phyloP scores from a whole-genome alignment of 2,797 vertebrate species.

The Steatocranus sp. region DNA sequence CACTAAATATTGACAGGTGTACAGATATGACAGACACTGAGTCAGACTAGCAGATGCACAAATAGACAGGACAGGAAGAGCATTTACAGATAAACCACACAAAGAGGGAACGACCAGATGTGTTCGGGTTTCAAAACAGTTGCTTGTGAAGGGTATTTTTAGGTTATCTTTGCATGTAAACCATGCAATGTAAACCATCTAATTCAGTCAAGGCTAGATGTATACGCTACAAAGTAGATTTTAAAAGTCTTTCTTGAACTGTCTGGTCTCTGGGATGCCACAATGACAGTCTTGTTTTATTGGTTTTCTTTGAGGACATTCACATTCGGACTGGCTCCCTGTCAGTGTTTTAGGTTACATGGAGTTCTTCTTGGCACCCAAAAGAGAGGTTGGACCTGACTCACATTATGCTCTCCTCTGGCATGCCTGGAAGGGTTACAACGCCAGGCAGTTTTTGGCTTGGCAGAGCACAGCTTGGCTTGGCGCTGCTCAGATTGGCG shows the following conservation, averaged over 20 bases:
- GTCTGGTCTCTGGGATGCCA: slow-evolving; percentile 62
- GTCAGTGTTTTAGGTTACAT: slow-evolving; percentile 70
- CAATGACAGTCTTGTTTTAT: slow-evolving; percentile 74
- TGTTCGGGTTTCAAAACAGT: slow-evolving; percentile 13
- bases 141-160: slow-evolving; percentile 38
- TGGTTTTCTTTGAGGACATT: slow-evolving; percentile 73
- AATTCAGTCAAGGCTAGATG: slow-evolving; percentile 45
- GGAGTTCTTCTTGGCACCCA: slow-evolving; percentile 73
- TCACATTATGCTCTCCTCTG: slow-evolving; percentile 54
- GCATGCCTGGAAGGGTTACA: slow-evolving; percentile 63
- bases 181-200: slow-evolving; percentile 39
- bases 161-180: slow-evolving; percentile 43
- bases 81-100: slow-evolving; percentile 38
- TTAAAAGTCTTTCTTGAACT: slow-evolving; percentile 40
- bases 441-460: slow-evolving; percentile 64
- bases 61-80: neutral
- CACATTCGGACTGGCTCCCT: slow-evolving; percentile 65
- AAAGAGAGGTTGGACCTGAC: slow-evolving; percentile 63
- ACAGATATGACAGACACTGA: neutral
- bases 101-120: slow-evolving; percentile 16
- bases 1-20: neutral
- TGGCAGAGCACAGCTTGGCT: slow-evolving; percentile 63
- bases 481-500: slow-evolving; percentile 48
- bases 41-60: neutral
- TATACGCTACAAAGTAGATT: slow-evolving; percentile 53